Conservation (phyloP, 2,888 invertebrate genomes). For the Acutogordius australiensis region DNA sequence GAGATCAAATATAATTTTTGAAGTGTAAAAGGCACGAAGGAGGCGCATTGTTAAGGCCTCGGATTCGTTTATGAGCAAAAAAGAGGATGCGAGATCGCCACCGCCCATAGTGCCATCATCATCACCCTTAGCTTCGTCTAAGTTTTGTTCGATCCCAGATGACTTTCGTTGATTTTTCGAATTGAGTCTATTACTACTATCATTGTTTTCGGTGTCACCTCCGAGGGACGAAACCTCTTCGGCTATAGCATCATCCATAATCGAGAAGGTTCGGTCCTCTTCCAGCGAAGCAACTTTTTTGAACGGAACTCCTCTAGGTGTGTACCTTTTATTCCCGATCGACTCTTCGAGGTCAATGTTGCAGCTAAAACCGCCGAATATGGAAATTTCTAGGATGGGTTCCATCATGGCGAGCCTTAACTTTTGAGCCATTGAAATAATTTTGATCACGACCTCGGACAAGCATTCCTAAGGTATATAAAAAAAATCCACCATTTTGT, state of each 20-base stretch:
- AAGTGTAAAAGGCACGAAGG: background rate
- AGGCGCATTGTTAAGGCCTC: background rate
- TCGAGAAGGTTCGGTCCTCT: too few species aligned
- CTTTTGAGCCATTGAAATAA: background rate
- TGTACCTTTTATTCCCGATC: too few species aligned
- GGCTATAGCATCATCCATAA: too few species aligned
- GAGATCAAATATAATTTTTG: background rate
- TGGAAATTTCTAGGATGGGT: background rate
- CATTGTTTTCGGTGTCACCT: background rate
- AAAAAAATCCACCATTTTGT: too few species aligned
- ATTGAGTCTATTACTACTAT: too few species aligned
- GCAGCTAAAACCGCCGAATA: slow-evolving; percentile 6
- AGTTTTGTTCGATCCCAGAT: background rate
- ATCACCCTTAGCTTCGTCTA: background rate
- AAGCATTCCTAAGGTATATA: slow-evolving; percentile 1
- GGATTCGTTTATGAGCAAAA: background rate
- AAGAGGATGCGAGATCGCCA: background rate
- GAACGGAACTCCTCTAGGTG: too few species aligned
- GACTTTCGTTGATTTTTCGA: background rate
- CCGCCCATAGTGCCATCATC: background rate
- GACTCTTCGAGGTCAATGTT: background rate
- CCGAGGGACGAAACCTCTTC: too few species aligned
- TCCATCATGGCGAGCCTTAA: background rate
- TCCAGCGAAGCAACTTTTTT: too few species aligned
- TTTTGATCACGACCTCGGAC: background rate